These are phyloP conservation scores for Napeogenes inachia DNA, from an alignment of 2,888 invertebrate species.

Conservation along the genomic window DNA sequence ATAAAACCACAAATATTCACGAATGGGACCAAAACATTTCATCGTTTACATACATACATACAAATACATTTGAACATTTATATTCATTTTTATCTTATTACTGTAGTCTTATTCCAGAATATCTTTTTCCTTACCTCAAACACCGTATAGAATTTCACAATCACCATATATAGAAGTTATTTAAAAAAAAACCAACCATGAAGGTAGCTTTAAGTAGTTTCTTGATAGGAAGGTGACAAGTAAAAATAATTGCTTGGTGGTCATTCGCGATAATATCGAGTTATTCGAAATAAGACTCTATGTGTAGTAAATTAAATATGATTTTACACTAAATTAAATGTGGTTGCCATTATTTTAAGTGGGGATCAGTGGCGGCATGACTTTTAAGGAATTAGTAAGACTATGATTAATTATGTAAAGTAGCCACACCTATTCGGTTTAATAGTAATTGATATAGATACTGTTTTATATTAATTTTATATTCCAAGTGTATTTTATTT, in stretches of 20 bases:
- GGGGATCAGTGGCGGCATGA: constrained; percentile 31
- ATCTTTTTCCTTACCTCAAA: background rate
- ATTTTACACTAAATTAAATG: constrained; percentile 17
- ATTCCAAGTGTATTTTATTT: background rate
- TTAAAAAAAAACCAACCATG: constrained; percentile 39
- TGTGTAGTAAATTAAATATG: constrained; percentile 15
- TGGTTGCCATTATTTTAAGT: constrained; percentile 26
- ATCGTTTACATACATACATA: too few species aligned
- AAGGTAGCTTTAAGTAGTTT: constrained; percentile 50
- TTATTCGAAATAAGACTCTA: constrained; percentile 25
- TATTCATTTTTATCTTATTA: background rate
- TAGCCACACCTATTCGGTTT: constrained; percentile 22
- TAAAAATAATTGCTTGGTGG: constrained; percentile 47
- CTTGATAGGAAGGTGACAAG: constrained; percentile 53
- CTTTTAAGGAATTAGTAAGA: constrained; percentile 28
- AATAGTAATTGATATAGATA: constrained; percentile 15
- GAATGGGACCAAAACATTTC: too few species aligned
- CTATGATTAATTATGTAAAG: constrained; percentile 23
- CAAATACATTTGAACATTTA: too few species aligned
- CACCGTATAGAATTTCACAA: constrained; percentile 14
- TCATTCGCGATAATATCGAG: constrained; percentile 14
- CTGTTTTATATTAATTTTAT: constrained; percentile 13
- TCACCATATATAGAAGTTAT: constrained; percentile 30
- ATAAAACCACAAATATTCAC: too few species aligned
- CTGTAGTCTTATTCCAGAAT: background rate